Evolutionary conservation across 2,797 vertebrate species (phyloP).

Genomic region (Hephaestus fuliginosus): DNA sequence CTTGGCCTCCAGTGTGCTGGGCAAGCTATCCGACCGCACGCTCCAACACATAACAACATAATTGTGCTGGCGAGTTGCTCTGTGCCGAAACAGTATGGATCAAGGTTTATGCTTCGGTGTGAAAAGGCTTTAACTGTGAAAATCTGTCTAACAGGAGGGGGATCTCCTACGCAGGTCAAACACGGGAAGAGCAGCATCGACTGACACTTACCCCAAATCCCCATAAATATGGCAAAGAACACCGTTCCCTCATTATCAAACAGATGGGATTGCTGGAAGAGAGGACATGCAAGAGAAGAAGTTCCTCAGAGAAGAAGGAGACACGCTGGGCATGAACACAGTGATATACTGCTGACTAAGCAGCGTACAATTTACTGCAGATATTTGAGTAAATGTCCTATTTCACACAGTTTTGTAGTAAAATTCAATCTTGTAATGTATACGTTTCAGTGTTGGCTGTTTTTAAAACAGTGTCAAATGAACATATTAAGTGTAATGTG

Average conservation of each 20-base stretch:
- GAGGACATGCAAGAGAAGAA: slow-evolving; percentile 46
- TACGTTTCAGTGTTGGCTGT: neutral
- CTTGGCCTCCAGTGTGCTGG: slow-evolving; percentile 7
- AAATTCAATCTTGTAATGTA: neutral
- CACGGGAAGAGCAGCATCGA: slow-evolving; percentile 13
- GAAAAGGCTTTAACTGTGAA: slow-evolving; percentile 61
- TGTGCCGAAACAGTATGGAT: slow-evolving; percentile 10
- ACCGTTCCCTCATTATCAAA: slow-evolving; percentile 98
- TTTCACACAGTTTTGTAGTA: neutral
- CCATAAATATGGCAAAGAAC: slow-evolving; percentile 99
- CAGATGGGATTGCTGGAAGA: slow-evolving; percentile 93
- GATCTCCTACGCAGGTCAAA: slow-evolving; percentile 41
- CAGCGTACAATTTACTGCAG: slow-evolving; percentile 16
- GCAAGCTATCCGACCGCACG: neutral
- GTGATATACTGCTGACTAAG: slow-evolving; percentile 55
- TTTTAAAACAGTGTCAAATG: neutral
- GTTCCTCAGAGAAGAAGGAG: slow-evolving; percentile 26
- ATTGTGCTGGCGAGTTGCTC: slow-evolving; percentile 46
- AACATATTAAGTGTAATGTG: slow-evolving; percentile 19
- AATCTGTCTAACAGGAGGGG: slow-evolving; percentile 48
- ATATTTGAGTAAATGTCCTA: neutral
- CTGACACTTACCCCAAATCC: slow-evolving; percentile 95
- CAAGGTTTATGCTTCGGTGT: slow-evolving; percentile 27
- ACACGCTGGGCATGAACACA: slow-evolving; percentile 45
- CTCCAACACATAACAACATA: slow-evolving; percentile 29